Conservation (phyloP, 2,113 vertebrate species). For the Oplegnathus fasciatus region DNA sequence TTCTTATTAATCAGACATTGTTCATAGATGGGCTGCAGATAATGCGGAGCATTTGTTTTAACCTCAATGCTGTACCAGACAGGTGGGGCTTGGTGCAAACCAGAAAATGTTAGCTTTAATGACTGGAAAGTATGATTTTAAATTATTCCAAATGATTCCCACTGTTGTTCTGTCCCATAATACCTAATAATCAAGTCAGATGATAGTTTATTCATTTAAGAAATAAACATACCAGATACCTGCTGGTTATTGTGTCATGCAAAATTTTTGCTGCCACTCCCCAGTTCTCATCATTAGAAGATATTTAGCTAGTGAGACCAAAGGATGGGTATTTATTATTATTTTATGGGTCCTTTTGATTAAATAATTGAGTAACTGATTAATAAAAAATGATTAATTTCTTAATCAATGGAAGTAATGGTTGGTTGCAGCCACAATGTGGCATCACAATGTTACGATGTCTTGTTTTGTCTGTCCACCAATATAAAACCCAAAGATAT, state of each 20-base stretch:
- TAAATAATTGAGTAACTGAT: not conserved
- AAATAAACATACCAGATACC: not conserved
- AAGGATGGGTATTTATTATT: not conserved
- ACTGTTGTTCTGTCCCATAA: not conserved
- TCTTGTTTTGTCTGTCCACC: not conserved
- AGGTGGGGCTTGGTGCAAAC: not conserved
- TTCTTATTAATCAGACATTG: not conserved
- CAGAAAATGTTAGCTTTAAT: not conserved
- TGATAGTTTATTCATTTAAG: not conserved
- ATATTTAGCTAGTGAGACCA: not conserved
- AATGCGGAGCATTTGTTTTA: not conserved
- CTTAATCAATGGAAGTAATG: not conserved
- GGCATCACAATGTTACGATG: rapidly evolving
- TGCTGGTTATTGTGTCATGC: not conserved
- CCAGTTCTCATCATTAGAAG: not conserved
- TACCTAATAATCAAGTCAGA: not conserved
- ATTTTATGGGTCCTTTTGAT: not conserved
- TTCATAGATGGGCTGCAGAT: not conserved
- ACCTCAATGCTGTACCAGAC: too few species aligned
- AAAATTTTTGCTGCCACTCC: not conserved
- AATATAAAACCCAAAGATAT: not conserved
- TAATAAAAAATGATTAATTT: not conserved
- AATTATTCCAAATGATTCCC: not conserved
- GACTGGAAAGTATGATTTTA: not conserved
- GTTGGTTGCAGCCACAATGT: not conserved